Conservation (phyloP, 2,797 vertebrate genomes). For the Coregonus ussuriensis region DNA sequence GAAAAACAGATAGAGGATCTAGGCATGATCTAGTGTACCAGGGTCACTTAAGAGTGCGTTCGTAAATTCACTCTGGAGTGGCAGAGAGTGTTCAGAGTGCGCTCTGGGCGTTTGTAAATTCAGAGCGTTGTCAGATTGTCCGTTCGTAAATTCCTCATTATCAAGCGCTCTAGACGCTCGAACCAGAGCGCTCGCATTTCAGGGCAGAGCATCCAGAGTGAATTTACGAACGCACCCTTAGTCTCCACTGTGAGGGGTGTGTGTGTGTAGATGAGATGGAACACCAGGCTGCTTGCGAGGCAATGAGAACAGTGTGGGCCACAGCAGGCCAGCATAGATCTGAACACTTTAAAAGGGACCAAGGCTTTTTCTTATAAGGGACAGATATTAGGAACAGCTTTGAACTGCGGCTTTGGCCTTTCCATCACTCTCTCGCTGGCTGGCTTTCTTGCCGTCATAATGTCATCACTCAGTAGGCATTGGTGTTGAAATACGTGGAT, state of each 20-base stretch:
- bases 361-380: no score
- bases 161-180: no score
- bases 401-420: neutral
- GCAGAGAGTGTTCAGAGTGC: no score
- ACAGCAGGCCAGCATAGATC: conserved; percentile 10
- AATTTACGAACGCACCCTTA: no score
- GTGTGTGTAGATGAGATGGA: neutral
- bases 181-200: no score
- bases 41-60: neutral
- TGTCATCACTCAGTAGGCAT: neutral
- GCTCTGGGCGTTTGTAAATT: no score
- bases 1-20: no score
- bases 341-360: neutral
- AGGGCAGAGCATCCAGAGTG: no score
- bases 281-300: neutral
- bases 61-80: neutral
- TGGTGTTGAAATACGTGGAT: neutral
- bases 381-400: neutral
- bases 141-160: no score
- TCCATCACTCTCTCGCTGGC: no score
- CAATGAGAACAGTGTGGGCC: conserved; percentile 15
- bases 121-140: no score
- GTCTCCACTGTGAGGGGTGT: neutral
- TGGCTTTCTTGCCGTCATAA: no score
- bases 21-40: neutral